phyloP scores from a whole-genome alignment of 92 coral and sea anemone species.

The Porites cylindrica region DNA sequence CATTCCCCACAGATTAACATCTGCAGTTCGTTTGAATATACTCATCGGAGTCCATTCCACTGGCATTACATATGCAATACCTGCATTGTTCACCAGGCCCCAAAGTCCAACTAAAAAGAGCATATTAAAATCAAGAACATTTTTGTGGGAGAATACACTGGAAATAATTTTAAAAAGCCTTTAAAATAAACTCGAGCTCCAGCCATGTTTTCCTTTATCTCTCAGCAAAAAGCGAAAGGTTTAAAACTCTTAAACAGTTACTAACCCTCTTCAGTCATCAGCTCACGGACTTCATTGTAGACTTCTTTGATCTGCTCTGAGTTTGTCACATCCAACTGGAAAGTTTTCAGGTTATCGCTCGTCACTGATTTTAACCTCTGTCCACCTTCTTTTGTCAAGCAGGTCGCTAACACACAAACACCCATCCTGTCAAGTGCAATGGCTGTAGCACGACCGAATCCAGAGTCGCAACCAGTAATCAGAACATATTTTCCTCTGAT shows the following conservation, averaged over 20 bases:
- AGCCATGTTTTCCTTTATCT: background rate
- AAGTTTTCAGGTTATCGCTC: slow-evolving; percentile 46
- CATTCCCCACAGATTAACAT: slow-evolving; percentile 77
- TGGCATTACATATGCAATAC: slow-evolving; percentile 50
- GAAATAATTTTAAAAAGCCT: background rate
- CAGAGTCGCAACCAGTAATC: slow-evolving; percentile 74
- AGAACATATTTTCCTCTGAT: slow-evolving; percentile 36
- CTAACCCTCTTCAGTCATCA: slow-evolving; percentile 18
- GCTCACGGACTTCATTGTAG: slow-evolving; percentile 37
- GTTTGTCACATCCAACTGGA: slow-evolving; percentile 62
- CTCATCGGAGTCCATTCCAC: slow-evolving; percentile 62
- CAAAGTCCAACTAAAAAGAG: slow-evolving; percentile 23
- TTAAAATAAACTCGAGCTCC: no score
- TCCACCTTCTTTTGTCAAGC: slow-evolving; percentile 58
- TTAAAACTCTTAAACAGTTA: background rate
- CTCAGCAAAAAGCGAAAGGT: no score
- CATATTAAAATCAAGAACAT: no score
- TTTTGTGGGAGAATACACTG: background rate
- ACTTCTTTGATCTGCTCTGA: slow-evolving; percentile 47
- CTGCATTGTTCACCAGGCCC: slow-evolving; percentile 75
- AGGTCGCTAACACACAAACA: slow-evolving; percentile 59
- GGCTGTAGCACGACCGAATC: slow-evolving; percentile 67
- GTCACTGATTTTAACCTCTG: slow-evolving; percentile 34
- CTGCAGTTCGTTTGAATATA: slow-evolving; percentile 35
- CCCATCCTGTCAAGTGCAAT: slow-evolving; percentile 58